Base-by-base conservation (phyloP, 2,113 vertebrate species). In the Geococcyx californianus region DNA sequence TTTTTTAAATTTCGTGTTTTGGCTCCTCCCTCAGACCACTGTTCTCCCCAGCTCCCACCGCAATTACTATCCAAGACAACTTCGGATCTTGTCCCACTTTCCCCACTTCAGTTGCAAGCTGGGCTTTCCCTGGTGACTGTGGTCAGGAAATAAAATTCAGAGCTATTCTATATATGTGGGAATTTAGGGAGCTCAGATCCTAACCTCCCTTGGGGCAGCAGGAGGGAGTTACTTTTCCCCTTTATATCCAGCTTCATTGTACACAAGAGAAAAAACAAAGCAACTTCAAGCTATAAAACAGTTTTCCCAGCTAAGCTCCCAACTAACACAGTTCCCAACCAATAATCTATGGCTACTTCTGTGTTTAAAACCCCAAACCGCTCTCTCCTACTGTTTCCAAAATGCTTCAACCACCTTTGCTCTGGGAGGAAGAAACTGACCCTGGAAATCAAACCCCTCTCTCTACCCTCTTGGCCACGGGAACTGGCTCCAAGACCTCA, bases 131-230 rank as follows among this genome's bases (percentile, higher is more conserved):
- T 73, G 45, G 36, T 54, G 49, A 91, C 70, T 34, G 12, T 26
- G 77, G 69, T 69, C 67, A 85, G 78, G 87, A 96, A 92, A 91
- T 62, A 93, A 89, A 93, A 87, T 62, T 72, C 55, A 68, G 69
- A 64, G 23, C 15, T 82, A 55, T 18, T n/a, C 45, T 77, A 33
- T 55, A 83, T 33, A 16, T 31, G 11, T 72, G 74, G 38, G 62
- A 87, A 87, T 4, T 33, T 12, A 72, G 44, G n/a, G 33, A 87
- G 31, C 58, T 59, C 11, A 5, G 56, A 82, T 73, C 34, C 70
- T 20, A 60, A 16, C 31, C 64, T 55, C 47, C 59, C 23, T 14
- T 2, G 12, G 44, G 69, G 52, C 49, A 75, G 67, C 26, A 64
- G 16, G 13, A 67, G 31, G 51, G 64, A 87, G 12, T 25, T 59